phyloP scores from a whole-genome alignment of 2,888 invertebrate genomes.

The Lasioglossum marginatum region DNA sequence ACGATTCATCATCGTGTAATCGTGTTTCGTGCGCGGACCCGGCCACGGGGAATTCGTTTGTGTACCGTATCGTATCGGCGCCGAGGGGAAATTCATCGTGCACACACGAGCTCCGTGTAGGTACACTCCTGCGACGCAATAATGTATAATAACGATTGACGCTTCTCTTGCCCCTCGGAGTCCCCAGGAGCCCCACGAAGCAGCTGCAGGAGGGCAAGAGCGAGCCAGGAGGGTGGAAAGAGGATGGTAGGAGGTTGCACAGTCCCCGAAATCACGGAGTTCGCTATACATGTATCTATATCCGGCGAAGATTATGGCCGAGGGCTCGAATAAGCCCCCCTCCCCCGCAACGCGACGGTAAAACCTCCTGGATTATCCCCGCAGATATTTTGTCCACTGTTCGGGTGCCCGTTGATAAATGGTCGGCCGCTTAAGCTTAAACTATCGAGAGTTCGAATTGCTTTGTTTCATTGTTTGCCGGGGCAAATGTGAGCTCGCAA shows the following conservation, averaged over 20 bases:
- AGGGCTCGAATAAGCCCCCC: slow-evolving; percentile 35
- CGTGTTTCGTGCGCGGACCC: slow-evolving; percentile 42
- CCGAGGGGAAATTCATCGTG: slow-evolving; percentile 39
- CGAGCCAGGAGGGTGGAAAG: background rate
- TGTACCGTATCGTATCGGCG: slow-evolving; percentile 14
- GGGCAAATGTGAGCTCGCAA: background rate
- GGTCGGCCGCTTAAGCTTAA: background rate
- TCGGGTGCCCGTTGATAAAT: background rate
- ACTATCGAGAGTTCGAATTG: background rate
- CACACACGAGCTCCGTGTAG: background rate
- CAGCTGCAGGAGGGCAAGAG: background rate
- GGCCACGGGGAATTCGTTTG: slow-evolving; percentile 45
- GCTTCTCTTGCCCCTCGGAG: background rate
- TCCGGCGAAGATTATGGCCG: slow-evolving; percentile 53
- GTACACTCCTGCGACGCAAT: slow-evolving; percentile 61
- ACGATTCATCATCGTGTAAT: slow-evolving; percentile 58
- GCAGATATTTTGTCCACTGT: slow-evolving; percentile 2
- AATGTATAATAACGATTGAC: slow-evolving; percentile 63
- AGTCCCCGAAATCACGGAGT: slow-evolving; percentile 57
- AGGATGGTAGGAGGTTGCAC: slow-evolving; percentile 41
- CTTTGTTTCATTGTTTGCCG: background rate
- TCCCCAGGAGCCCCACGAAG: background rate
- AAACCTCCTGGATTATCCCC: background rate
- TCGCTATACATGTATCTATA: slow-evolving; percentile 33
- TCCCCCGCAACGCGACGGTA: background rate